Conservation (phyloP, 1,140 invertebrate species). For the Leptestheria dahalacensis region DNA sequence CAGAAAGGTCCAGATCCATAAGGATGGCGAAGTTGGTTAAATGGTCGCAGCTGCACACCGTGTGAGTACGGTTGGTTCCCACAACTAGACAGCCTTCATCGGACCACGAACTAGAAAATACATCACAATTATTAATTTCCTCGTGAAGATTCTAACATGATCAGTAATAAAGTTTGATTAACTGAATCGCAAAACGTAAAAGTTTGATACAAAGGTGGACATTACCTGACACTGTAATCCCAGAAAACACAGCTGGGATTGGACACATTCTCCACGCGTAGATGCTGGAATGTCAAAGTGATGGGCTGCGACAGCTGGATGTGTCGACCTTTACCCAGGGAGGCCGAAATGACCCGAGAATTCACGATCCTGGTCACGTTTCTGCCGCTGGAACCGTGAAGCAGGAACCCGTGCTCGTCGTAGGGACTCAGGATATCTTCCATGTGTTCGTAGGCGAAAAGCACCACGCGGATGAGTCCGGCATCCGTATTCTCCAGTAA, state of each 20-base stretch:
- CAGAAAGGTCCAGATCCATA: conserved; percentile 64
- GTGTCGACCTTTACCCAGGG: conserved; percentile 68
- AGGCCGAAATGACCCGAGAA: conserved; percentile 82
- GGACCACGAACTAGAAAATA: conserved; percentile 61
- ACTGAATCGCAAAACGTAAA: too few species aligned
- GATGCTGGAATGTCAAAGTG: conserved; percentile 62
- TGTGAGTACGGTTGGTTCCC: conserved; percentile 69
- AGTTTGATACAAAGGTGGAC: too few species aligned
- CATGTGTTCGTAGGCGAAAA: conserved; percentile 79
- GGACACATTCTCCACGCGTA: conserved; percentile 69
- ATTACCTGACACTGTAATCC: conserved; percentile 70
- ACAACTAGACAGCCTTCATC: conserved; percentile 73
- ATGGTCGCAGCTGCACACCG: conserved; percentile 82
- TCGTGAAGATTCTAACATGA: too few species aligned
- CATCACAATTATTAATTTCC: too few species aligned
- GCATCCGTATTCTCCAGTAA: conserved; percentile 64
- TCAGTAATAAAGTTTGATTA: too few species aligned
- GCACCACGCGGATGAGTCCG: conserved; percentile 76
- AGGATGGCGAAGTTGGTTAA: conserved; percentile 91
- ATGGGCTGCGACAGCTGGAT: conserved; percentile 72
- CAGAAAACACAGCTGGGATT: conserved; percentile 88
- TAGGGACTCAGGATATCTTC: conserved; percentile 52
- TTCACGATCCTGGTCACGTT: conserved; percentile 47
- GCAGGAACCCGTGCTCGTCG: conserved; percentile 23
- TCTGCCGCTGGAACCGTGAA: conserved; percentile 18